Percentiles rank a stretch among this genome's conserved stretches.
phyloP scores from a whole-genome alignment of 2,888 invertebrate genomes.

The Cinara cedri region DNA sequence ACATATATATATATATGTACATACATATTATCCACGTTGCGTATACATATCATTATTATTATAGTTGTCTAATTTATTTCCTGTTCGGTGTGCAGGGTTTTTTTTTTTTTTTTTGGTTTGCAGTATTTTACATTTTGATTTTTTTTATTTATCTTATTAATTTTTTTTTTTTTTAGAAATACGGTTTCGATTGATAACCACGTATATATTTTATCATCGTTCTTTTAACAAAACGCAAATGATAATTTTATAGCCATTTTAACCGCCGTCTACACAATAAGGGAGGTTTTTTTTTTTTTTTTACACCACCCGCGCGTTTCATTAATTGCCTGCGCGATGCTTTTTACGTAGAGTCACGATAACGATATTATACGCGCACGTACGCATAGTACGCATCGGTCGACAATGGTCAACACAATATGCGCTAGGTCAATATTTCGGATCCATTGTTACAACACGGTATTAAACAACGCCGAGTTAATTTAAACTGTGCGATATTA shows the following conservation, averaged over 20 bases:
- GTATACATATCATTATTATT: neutral
- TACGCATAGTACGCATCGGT: no score
- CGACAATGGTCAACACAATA: neutral
- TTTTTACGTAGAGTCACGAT: constrained; percentile 33
- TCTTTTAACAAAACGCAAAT: constrained; percentile 39
- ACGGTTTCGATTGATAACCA: constrained; percentile 39
- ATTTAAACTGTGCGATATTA: constrained; percentile 30
- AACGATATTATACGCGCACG: constrained; percentile 22
- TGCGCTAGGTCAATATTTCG: constrained; percentile 45
- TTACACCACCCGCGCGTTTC: constrained; percentile 23
- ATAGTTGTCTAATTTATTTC: constrained; percentile 43
- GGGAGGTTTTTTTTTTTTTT: no score
- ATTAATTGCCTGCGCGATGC: constrained; percentile 39
- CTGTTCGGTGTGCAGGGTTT: constrained; percentile 55
- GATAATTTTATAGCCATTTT: constrained; percentile 33
- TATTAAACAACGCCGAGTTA: constrained; percentile 35
- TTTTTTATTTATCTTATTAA: neutral
- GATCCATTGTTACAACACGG: constrained; percentile 14
- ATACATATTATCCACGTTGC: constrained; percentile 9
- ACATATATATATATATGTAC: constrained; percentile 14
- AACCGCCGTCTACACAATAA: no score
- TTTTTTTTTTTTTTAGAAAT: constrained; percentile 29
- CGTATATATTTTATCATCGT: neutral
- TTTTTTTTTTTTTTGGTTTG: constrained; percentile 54
- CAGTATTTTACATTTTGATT: constrained; percentile 51